Base-by-base conservation (phyloP, 2,888 invertebrate species). In the Plebejus anna region DNA sequence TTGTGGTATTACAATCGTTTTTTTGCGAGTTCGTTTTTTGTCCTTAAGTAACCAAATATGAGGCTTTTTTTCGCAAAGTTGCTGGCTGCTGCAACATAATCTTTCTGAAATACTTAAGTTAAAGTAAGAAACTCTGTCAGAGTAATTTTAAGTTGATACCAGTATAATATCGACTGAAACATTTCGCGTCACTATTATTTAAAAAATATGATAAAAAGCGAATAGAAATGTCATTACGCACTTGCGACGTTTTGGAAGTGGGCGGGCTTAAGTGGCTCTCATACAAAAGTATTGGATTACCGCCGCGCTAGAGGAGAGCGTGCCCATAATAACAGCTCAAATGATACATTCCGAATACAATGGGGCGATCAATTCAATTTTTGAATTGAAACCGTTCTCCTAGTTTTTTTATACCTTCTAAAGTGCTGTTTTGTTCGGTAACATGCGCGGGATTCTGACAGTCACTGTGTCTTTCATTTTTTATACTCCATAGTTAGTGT, bases 321-420 rank as follows among this genome's bases (percentile, higher is more conserved):
- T 89, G 88, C 86, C 88, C 88, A 92, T 93, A 94, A 94, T 94
- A 94, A 93, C 93, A 91, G 92, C 89, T 93, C 94, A 93, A 94
- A 94, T 94, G 94, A 94, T 94, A 94, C 94, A 93, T 94, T 94
- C 91, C 88, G 92, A 93, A 94, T 92, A 94, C 94, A 94, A 94
- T 94, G 92, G 94, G 88, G 88, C 93, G 94, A 94, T 94, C 94
- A 93, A 94, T 94, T 93, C 93, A 92, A 94, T 93, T 93, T 93
- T 92, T 92, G 94, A 94, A 93, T 93, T 92, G 93, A 93, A 92
- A 92, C 92, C 92, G 92, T 91, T 94, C 92, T 90, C 89, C 91
- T 92, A 90, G 89, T 90, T 88, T 86, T 88, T 87, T 90, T 90
- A 90, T 89, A 89, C 83, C 89, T 85, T 88, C 91, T 92, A 93